Percentiles rank a stretch among this genome's conserved stretches.
Evolutionary conservation across 1,140 invertebrate species (phyloP).

Genomic region (Brachionus koreanus): DNA sequence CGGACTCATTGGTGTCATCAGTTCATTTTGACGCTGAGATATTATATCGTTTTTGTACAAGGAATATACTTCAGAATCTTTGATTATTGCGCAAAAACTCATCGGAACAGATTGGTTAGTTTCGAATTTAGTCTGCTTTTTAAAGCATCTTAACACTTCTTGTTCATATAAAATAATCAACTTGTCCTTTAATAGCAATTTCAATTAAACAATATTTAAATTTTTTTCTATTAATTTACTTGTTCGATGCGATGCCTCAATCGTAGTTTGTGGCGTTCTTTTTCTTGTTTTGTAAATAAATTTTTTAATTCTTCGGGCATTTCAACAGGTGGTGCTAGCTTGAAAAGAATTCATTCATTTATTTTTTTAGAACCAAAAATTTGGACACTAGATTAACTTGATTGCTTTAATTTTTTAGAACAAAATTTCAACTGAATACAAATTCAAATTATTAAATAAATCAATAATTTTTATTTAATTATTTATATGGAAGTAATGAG

Average conservation of each 20-base stretch:
- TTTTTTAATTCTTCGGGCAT: constrained; percentile 5
- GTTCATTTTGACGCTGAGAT: neutral
- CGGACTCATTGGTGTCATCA: neutral
- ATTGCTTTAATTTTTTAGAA: no score
- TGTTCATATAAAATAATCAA: constrained; percentile 23
- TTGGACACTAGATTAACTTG: no score
- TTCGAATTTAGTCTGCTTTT: neutral
- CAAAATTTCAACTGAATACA: no score
- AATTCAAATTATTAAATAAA: no score
- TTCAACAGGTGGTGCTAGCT: neutral
- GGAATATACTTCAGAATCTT: constrained; percentile 10
- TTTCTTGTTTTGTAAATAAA: constrained; percentile 13
- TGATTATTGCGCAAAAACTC: constrained; percentile 13
- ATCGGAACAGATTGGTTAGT: neutral
- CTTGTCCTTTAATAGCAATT: neutral
- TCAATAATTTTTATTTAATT: neutral
- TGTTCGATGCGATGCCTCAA: constrained; percentile 13
- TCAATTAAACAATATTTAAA: neutral
- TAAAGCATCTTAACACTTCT: constrained; percentile 27
- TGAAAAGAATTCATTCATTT: neutral
- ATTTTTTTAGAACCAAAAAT: neutral
- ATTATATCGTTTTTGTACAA: neutral
- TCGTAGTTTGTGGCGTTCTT: constrained; percentile 1
- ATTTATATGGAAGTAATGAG: neutral
- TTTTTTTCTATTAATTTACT: neutral